Percentiles rank a stretch among this genome's conserved stretches.
These are phyloP conservation scores for Gandaritis pyraliata DNA, from an alignment of 2,888 invertebrate genomes.

Conservation along the genomic window DNA sequence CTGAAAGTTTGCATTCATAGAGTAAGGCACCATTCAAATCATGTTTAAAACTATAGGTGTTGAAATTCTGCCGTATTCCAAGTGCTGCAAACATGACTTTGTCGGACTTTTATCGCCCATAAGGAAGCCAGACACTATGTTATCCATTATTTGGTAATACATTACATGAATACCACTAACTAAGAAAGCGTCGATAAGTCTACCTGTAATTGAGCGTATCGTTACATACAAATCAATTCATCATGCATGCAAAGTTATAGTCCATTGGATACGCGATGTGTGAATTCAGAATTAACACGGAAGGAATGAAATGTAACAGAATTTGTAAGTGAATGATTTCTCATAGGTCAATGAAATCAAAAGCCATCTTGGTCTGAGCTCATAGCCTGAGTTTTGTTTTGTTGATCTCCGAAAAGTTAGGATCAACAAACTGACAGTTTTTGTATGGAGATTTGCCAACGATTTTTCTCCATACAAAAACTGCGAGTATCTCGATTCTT, in stretches of 20 bases:
- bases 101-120: no score
- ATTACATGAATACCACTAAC: conserved; percentile 33
- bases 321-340: neutral
- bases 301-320: conserved; percentile 5
- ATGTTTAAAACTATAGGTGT: no score
- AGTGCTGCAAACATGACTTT: no score
- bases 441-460: no score
- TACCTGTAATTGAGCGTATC: conserved; percentile 37
- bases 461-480: no score
- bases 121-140: conserved; percentile 22
- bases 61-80: no score
- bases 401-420: no score
- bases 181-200: conserved; percentile 43
- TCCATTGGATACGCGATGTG: conserved; percentile 20
- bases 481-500: no score
- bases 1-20: no score
- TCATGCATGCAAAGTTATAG: conserved; percentile 40
- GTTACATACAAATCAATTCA: conserved; percentile 34
- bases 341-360: neutral
- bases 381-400: no score
- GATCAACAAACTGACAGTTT: no score
- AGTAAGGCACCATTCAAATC: no score
- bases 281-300: conserved; percentile 16
- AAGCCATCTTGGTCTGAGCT: neutral
- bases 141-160: conserved; percentile 27